Percentiles rank a stretch among this genome's conserved stretches.
These are phyloP conservation scores for Sisor rabdophorus DNA, from an alignment of 2,113 vertebrate species.

Conservation along the genomic window DNA sequence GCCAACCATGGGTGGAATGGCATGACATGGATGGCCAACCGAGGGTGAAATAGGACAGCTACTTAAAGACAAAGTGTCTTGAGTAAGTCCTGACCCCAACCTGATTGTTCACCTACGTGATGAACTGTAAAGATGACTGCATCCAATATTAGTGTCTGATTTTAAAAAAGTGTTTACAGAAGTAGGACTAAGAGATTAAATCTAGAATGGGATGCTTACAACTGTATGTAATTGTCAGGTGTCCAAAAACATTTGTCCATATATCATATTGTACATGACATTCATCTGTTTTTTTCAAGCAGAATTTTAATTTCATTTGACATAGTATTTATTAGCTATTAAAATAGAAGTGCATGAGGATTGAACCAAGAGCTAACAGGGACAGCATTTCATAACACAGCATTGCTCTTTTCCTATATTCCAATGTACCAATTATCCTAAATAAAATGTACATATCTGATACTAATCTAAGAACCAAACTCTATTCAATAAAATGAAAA, in stretches of 20 bases:
- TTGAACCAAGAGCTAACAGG: neutral
- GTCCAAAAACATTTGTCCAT: no score
- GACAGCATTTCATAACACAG: neutral
- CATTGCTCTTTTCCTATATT: neutral
- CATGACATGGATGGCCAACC: conserved; percentile 37
- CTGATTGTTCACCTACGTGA: no score
- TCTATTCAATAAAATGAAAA: neutral
- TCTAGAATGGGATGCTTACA: no score
- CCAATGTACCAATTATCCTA: conserved; percentile 1
- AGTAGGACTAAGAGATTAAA: no score
- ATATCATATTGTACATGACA: no score
- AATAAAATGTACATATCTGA: neutral
- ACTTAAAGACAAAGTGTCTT: conserved; percentile 29
- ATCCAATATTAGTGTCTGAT: no score
- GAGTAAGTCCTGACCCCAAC: no score
- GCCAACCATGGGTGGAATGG: conserved; percentile 29
- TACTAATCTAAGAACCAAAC: neutral
- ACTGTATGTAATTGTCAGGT: no score
- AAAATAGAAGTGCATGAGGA: neutral
- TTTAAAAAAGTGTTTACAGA: no score
- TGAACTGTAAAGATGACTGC: no score
- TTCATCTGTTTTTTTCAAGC: neutral
- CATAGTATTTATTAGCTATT: neutral
- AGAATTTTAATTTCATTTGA: neutral
- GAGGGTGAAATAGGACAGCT: conserved; percentile 18